Base-by-base conservation (phyloP, 2,113 vertebrate genomes). In the Poeciliopsis retropinna region DNA sequence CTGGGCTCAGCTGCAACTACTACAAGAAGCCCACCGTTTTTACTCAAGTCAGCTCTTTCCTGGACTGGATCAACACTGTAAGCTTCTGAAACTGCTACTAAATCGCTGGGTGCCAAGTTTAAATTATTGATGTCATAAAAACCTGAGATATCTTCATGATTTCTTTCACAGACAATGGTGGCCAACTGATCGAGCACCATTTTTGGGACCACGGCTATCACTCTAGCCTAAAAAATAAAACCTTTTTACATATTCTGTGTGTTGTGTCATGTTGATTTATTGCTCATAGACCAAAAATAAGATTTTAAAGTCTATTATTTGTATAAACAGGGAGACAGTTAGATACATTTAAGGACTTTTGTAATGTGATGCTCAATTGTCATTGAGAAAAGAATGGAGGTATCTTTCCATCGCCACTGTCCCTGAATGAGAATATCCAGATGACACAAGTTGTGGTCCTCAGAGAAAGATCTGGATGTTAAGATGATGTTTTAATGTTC, bases 11-110 rank as follows among this genome's bases (percentile, higher is more conserved):
- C 78, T 99, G 97, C 92, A 99, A 98, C 88, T 82, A 85, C 1
- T 0, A 0, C 61, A 96, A 92, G 94, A 99, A 98, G 88, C 97
- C 97, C 0, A 94, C 96, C 0, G 97, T 98, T 70, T 99, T 96
- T 94, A 98, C 97, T 5, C 90, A 94, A 0, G 97, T 97, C 82
- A 96, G 96, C 0, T 90, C 93, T 84, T 98, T 94, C 94, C 93
- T 73, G 1, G 1, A 83, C 89, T 99, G 97, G 97, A 95, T 99
- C 89, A 83, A 90, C 12, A 2, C 92, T 27, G 97, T 98, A 85
- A 83, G 95, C 25, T n/a, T 57, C 25, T 25, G 25, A 57, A 57
- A n/a, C 51, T 25, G 51, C 25, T n/a, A 10, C 25, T 57, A 57
- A 9, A 57, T 11, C 22, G 10, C 19, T 57, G 10, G 25, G 7